These are phyloP conservation scores for Callyntrura sp. DNA, from an alignment of 2,888 invertebrate genomes.

Conservation along the genomic window DNA sequence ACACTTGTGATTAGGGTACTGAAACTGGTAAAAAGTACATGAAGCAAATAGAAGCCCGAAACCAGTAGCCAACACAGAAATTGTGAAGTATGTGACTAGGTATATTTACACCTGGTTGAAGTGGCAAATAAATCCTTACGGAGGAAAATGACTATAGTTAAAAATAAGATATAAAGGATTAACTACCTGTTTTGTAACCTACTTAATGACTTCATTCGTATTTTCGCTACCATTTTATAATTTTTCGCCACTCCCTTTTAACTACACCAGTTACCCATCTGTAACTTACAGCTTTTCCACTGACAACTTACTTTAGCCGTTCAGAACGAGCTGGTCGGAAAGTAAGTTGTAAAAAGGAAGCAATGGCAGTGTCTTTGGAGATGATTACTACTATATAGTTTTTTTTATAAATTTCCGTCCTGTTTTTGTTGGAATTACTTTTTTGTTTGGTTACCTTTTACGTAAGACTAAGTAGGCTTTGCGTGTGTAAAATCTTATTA, in stretches of 20 bases:
- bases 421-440: background rate
- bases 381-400: background rate
- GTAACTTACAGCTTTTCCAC: background rate
- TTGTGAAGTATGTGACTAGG: too few relatives aligned
- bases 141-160: background rate
- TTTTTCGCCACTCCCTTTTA: slow-evolving; percentile 35
- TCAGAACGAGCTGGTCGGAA: background rate
- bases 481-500: slow-evolving; percentile 10
- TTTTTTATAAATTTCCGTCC: background rate
- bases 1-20: too few relatives aligned
- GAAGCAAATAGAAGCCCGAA: too few relatives aligned
- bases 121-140: too few relatives aligned
- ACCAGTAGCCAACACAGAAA: too few relatives aligned
- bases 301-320: background rate
- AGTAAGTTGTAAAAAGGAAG: background rate
- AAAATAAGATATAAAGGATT: slow-evolving; percentile 12
- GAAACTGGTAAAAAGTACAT: too few relatives aligned
- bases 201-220: slow-evolving; percentile 13
- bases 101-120: too few relatives aligned
- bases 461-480: background rate
- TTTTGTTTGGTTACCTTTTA: background rate
- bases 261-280: slow-evolving; percentile 12
- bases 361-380: background rate
- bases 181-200: slow-evolving; percentile 28
- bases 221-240: slow-evolving; percentile 19